A percentile compares a stretch with the other conserved stretches of the same genome.
phyloP scores from a whole-genome alignment of 2,113 vertebrate species.

The Fregata magnificens region DNA sequence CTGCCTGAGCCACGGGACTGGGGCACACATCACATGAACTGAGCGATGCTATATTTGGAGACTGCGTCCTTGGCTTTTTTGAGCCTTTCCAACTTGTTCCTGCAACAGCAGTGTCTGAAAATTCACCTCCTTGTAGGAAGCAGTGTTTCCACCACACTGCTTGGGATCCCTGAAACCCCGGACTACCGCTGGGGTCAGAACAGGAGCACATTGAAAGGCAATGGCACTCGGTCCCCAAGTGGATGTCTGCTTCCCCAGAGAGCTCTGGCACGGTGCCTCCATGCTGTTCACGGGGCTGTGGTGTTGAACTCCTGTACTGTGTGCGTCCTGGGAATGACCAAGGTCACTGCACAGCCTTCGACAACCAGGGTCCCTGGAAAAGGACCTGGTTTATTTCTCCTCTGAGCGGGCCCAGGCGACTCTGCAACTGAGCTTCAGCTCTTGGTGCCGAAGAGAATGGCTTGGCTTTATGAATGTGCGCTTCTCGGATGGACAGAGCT shows the following conservation, averaged over 20 bases:
- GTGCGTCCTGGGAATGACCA: neutral
- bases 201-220: neutral
- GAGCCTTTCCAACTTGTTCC: neutral
- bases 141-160: neutral
- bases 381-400: neutral
- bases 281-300: neutral
- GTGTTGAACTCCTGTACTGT: neutral
- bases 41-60: slow-evolving; percentile 7
- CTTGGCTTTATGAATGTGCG: neutral
- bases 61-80: neutral
- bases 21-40: neutral
- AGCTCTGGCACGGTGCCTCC: neutral
- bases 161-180: neutral
- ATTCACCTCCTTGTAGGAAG: neutral
- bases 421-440: neutral
- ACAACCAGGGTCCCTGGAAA: neutral
- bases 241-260: neutral
- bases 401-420: neutral
- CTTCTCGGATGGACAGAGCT: neutral
- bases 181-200: neutral
- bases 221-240: neutral
- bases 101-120: neutral
- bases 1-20: neutral
- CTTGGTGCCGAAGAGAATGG: neutral
- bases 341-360: neutral